Base-by-base conservation (phyloP, 2,797 vertebrate genomes). In the Cichlasoma orientale region DNA sequence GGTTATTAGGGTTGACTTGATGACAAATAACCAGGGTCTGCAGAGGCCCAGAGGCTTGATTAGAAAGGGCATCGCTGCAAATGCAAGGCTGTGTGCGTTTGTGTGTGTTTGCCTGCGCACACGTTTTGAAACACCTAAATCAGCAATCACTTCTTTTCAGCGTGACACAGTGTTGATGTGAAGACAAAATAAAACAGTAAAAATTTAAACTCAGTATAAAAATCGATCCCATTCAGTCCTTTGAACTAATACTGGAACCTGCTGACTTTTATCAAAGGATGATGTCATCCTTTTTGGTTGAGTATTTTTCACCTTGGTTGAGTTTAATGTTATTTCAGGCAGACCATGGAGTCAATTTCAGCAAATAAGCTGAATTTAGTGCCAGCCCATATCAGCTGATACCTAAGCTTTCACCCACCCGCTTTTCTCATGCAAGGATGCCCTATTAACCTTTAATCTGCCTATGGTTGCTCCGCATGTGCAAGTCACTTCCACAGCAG, bases 1-100 rank as follows among this genome's bases (percentile, higher is more conserved):
- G 84, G 84, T 92, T 92, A 93, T 90, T 90, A 91, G 82, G 82
- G 89, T 77, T 86, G 92, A 94, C 90, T 93, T 85, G 82, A 90
- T 91, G 91, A 93, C 90, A 95, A 93, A 94, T 90, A 92, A 87
- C 85, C 78, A 59, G 58, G 80, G 87, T 86, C 86, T 91, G 78
- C 75, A 75, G 84, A 86, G 86, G 77, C 92, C 88, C 82, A 68
- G 74, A 78, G 79, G 89, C 85, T 90, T 92, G 90, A 93, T 92
- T 92, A 89, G 79, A 91, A 90, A 91, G 83, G 85, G 77, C 90
- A 90, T 82, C 68, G 44, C 75, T 78, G 86, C 81, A 79, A 89
- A 89, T 82, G 56, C 84, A 75, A 63, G 59, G 14, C 70, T 83
- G 3, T 69, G 7, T 36, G 11, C 33, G 18, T 75, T 66, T 71